Percentiles rank a stretch among this genome's conserved stretches.
These are phyloP conservation scores for Ficedula albicollis DNA, from an alignment of 2,797 vertebrate genomes.

Conservation along the genomic window DNA sequence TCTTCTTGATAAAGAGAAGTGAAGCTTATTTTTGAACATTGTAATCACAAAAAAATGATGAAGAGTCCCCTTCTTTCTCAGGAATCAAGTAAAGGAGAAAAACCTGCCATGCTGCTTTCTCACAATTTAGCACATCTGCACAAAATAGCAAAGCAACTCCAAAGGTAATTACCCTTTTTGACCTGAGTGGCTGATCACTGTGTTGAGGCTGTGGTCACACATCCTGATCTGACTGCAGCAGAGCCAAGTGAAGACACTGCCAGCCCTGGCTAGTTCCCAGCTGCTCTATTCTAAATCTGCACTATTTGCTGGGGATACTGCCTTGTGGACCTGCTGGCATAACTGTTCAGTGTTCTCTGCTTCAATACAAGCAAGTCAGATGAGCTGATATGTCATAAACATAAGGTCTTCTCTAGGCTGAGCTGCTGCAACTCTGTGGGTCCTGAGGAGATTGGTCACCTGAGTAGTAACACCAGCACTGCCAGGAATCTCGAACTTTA, in stretches of 20 bases:
- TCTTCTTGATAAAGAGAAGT: background rate
- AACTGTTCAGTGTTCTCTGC: background rate
- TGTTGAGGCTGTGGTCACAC: background rate
- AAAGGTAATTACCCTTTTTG: background rate
- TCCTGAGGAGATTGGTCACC: background rate
- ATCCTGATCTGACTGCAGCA: background rate
- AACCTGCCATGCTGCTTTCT: background rate
- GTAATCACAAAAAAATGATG: background rate
- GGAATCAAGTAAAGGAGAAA: background rate
- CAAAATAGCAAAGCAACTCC: background rate
- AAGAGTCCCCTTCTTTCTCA: background rate
- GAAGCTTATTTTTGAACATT: background rate
- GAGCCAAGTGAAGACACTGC: background rate
- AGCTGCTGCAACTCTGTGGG: background rate
- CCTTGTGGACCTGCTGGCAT: background rate
- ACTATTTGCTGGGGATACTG: background rate
- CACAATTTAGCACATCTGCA: background rate
- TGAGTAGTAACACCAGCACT: background rate
- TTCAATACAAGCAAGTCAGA: background rate
- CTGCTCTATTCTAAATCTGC: background rate
- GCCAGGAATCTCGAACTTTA: accelerated
- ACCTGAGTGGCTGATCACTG: background rate
- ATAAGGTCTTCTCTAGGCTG: background rate
- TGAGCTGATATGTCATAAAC: background rate
- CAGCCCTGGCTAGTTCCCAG: background rate